Evolutionary conservation across 2,797 vertebrate species (phyloP), one percentile per base, ranked within the genome.

Genomic region (Gymnoscopelus braueri): DNA sequence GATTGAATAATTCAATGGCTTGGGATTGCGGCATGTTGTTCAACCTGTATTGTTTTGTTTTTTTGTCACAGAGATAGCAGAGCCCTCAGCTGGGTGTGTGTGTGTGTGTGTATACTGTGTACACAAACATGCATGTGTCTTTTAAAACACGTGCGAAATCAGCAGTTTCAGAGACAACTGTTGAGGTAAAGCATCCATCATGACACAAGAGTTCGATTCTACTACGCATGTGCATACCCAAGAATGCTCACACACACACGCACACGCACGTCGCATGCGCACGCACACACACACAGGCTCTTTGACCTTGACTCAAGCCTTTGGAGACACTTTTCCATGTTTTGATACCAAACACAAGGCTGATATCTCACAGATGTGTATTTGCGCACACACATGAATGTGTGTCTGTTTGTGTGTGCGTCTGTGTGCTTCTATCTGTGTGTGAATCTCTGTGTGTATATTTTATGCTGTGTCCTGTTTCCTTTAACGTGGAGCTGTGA

Each of bases 11-110:
- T 44, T 8, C 8, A 1, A 44, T 44, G 39, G 39, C 32, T 44
- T 44, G 39, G 39, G 39, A 79, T 60, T 55, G 39, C 35, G 58
- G 65, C 50, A 78, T 67, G 78, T 67, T 15, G 82, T 13, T 15
- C n/a, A 75, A 87, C 88, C 72, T 44, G 39, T 44, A 9, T 10
- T 44, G 39, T 44, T 9, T 44, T 44, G 87, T 86, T 88, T 81
- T 72, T 54, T 26, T 68, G 74, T 56, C 12, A 50, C 58, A 56
- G 39, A 66, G 68, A 72, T 65, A 74, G 48, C 14, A 62, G 50
- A 47, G 66, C 24, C 0, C 44, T 32, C 1, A 0, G 47, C 14
- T 11, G 15, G 52, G 4, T 3, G 10, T 32, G 57, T 1, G 52
- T 35, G 14, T 12, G 15, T 15, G 10, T 3, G 11, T 53, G 49